Conservation (phyloP, 2,888 invertebrate genomes). For the Cremastinae sp. region DNA sequence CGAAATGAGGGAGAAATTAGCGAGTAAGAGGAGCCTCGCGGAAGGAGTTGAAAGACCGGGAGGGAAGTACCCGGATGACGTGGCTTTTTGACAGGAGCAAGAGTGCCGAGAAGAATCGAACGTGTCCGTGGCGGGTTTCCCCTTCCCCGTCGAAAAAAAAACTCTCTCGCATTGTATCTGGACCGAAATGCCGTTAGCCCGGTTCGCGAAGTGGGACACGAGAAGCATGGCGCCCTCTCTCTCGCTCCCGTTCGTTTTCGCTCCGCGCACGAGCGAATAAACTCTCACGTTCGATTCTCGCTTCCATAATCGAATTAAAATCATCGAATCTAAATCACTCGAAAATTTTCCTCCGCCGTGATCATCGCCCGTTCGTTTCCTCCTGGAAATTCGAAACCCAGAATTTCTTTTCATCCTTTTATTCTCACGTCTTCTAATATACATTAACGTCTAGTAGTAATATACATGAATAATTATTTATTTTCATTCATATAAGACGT, state of each 20-base stretch:
- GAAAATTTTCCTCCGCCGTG: too few species aligned
- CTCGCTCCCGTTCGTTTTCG: slow-evolving; percentile 28
- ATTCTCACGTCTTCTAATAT: slow-evolving; percentile 67
- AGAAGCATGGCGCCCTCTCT: slow-evolving; percentile 42
- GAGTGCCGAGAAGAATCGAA: slow-evolving; percentile 36
- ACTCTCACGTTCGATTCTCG: not conserved
- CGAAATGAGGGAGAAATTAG: slow-evolving; percentile 63
- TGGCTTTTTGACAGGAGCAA: too few species aligned
- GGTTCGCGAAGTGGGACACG: slow-evolving; percentile 61
- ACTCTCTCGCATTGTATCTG: slow-evolving; percentile 60
- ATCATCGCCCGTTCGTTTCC: not conserved
- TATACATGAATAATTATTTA: slow-evolving; percentile 65
- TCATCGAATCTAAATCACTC: too few species aligned
- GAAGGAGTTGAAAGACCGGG: not conserved
- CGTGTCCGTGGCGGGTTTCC: slow-evolving; percentile 18
- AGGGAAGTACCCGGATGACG: slow-evolving; percentile 38
- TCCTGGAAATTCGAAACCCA: not conserved
- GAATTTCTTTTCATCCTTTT: slow-evolving; percentile 64
- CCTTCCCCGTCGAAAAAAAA: slow-evolving; percentile 22
- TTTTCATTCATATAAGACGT: slow-evolving; percentile 53
- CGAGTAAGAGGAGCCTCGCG: slow-evolving; percentile 9
- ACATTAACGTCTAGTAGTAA: slow-evolving; percentile 68
- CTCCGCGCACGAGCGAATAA: not conserved
- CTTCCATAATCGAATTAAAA: too few species aligned
- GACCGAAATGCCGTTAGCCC: slow-evolving; percentile 65